Evolutionary conservation across 2,113 vertebrate genomes (phyloP).

Genomic region (Boleophthalmus pectinirostris): DNA sequence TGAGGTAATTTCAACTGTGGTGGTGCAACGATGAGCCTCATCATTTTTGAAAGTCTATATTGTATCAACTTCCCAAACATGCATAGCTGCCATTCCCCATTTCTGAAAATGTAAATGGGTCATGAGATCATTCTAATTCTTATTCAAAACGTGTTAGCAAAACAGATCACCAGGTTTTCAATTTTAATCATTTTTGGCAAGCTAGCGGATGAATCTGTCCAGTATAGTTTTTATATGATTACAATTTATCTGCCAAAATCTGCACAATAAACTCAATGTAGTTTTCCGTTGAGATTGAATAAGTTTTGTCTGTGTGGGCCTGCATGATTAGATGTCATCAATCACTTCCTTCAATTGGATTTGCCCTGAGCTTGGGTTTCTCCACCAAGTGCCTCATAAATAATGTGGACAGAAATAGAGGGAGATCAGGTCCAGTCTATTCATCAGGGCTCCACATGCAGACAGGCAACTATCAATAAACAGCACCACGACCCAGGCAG

Average conservation of each 20-base stretch:
- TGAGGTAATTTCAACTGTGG: too few species aligned
- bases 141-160: too few species aligned
- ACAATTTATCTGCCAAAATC: neutral
- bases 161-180: too few species aligned
- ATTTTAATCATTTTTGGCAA: too few species aligned
- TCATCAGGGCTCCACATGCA: conserved; percentile 30
- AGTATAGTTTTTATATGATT: neutral
- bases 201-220: too few species aligned
- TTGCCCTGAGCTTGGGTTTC: conserved; percentile 28
- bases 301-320: conserved; percentile 1
- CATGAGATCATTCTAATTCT: too few species aligned
- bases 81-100: too few species aligned
- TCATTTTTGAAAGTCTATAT: too few species aligned
- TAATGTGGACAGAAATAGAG: conserved; percentile 34
- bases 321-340: conserved; percentile 12
- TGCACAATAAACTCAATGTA: neutral
- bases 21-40: too few species aligned
- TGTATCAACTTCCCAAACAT: too few species aligned
- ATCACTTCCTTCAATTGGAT: conserved; percentile 43
- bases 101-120: too few species aligned
- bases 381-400: conserved; percentile 45
- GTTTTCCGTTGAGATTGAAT: conserved; percentile 5
- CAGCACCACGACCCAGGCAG: neutral
- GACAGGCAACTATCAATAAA: conserved; percentile 22
- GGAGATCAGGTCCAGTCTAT: conserved; percentile 21